Evolutionary conservation across 1,140 invertebrate species (phyloP), one percentile per base, ranked within the genome.

Genomic region (Campodea augens): DNA sequence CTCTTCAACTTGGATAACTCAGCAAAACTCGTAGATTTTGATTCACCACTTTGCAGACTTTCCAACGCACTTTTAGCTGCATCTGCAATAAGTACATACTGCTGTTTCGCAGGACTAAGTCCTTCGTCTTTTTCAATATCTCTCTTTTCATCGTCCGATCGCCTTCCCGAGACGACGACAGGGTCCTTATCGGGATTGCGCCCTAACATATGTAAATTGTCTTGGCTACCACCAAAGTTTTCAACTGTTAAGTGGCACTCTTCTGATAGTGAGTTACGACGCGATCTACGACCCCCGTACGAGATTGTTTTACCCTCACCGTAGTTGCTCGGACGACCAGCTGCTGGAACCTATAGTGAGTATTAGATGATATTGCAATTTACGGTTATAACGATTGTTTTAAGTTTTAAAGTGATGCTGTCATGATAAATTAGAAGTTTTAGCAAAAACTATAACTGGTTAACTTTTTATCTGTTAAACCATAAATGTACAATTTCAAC

Each of bases 231-330:
- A 23, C 86, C 85, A 64, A 91, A 88, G 62, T 91, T 89, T 66
- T 91, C 86, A 23, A 89, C 79, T 0, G 85, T 89, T 48, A 91
- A 62, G 60, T 88, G 65, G 23, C 83, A 88, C 56, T 89, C 85
- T 56, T 89, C 86, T 29, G 78, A 77, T 39, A 84, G 69, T 37
- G 84, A 89, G 58, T 86, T 85, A 38, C 84, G 68, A 25, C 86
- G 67, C 7, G 83, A 88, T 23, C 85, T 70, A 38, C 85, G 69
- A 39, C 81, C 85, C 59, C 78, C 85, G 53, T 75, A 78, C 25
- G 66, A 67, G n/a, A 63, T 64, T 57, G 75, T 68, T 75, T 71
- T 51, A 69, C 65, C 45, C 22, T 81, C 77, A 61, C 78, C 77
- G 79, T 79, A 84, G 62, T 83, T 81, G 54, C 80, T 85, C 29